Evolutionary conservation across 2,888 invertebrate genomes (phyloP).

Genomic region (Eupithecia pulchellata): DNA sequence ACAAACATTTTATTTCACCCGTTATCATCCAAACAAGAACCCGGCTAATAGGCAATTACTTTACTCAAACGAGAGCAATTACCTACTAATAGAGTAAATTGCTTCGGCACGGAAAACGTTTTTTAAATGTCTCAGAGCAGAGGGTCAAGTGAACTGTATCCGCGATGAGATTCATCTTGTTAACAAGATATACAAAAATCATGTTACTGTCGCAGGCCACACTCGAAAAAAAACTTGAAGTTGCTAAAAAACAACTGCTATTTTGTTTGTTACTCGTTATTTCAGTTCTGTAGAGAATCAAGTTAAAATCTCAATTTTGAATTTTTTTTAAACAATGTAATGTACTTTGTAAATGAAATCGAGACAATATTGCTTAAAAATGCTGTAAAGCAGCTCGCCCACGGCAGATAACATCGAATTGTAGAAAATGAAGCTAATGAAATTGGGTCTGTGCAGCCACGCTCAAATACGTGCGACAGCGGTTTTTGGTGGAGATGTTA

Average conservation of each 20-base stretch:
- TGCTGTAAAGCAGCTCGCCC: slow-evolving; percentile 70
- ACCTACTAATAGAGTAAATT: slow-evolving; percentile 57
- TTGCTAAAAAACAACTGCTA: neutral
- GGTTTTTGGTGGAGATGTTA: slow-evolving; percentile 41
- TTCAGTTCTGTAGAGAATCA: neutral
- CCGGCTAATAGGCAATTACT: slow-evolving; percentile 52
- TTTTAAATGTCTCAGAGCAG: slow-evolving; percentile 55
- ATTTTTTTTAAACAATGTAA: neutral
- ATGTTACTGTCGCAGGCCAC: slow-evolving; percentile 52
- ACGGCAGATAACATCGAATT: slow-evolving; percentile 69
- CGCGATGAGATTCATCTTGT: slow-evolving; percentile 51
- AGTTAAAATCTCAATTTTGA: neutral
- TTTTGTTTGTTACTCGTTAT: neutral
- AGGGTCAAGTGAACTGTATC: slow-evolving; percentile 55
- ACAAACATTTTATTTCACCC: slow-evolving; percentile 10
- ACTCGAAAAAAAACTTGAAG: neutral
- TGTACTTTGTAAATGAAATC: slow-evolving; percentile 39
- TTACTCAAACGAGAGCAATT: slow-evolving; percentile 60
- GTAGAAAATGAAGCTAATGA: slow-evolving; percentile 63
- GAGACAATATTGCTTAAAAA: slow-evolving; percentile 59
- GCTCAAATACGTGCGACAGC: slow-evolving; percentile 58
- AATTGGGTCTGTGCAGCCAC: slow-evolving; percentile 63
- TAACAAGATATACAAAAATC: slow-evolving; percentile 58
- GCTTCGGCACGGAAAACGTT: slow-evolving; percentile 52
- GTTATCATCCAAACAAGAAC: slow-evolving; percentile 56